These are phyloP conservation scores for Xestoiulus laeticollis DNA, from an alignment of 2,888 invertebrate species.

Conservation along the genomic window DNA sequence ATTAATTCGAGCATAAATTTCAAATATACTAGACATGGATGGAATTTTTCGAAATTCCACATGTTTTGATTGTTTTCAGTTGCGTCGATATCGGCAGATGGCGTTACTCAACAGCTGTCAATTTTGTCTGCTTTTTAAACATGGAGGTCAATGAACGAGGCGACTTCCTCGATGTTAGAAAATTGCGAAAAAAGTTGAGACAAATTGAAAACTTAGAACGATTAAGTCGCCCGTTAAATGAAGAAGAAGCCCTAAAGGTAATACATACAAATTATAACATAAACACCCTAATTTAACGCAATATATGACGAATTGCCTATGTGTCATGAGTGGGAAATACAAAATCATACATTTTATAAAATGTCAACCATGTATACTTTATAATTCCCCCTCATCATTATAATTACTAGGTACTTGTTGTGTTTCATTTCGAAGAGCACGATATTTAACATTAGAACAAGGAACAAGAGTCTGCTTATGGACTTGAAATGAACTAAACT, in stretches of 20 bases:
- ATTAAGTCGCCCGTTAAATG: conserved; percentile 50
- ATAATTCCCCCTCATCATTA: not conserved
- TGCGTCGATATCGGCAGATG: not conserved
- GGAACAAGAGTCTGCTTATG: no score
- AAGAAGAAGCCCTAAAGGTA: conserved; percentile 54
- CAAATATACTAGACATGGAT: not conserved
- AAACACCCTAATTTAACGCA: not conserved
- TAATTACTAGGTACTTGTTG: no score
- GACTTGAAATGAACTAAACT: no score
- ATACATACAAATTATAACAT: not conserved
- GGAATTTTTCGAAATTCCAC: not conserved
- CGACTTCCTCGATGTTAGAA: conserved; percentile 51
- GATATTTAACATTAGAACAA: no score
- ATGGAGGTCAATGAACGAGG: conserved; percentile 42
- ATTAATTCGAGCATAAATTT: not conserved
- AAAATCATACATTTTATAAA: not conserved
- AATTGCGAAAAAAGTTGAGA: conserved; percentile 55
- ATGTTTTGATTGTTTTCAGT: not conserved
- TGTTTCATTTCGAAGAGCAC: no score
- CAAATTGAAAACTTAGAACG: conserved; percentile 54
- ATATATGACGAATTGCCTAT: not conserved
- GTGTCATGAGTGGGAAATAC: not conserved
- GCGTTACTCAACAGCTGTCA: conserved; percentile 38
- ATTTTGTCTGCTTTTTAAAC: conserved; percentile 44
- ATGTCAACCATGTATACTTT: not conserved